Evolutionary conservation across 2,797 vertebrate genomes (phyloP), one percentile per base, ranked within the genome.

Genomic region (Apogon talboti): DNA sequence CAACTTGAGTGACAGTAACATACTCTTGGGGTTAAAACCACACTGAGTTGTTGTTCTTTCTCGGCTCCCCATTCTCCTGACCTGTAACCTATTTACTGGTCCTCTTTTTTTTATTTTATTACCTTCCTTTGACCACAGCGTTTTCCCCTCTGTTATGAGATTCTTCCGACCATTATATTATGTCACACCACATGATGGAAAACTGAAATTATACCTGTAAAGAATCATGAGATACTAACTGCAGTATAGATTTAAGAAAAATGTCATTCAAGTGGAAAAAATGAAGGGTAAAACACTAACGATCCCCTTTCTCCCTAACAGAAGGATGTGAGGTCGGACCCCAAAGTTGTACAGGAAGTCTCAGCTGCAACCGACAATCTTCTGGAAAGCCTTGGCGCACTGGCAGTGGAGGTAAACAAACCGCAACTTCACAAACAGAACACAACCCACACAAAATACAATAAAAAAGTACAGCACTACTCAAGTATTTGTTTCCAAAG

Each of bases 401-500:
- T 99, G 80, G 84, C 94, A 16, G 92, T 95, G 71, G 96, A 99
- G 96, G 98, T 99, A 94, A 86, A 90, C 66, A 37, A 66, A 69
- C 33, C 11, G 10, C 7, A 56, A 15, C 49, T 15, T 28, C 12
- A 10, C 7, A 56, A 15, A 51, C 18, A 45, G 10, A 47, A 37
- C 12, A 11, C 33, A 11, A 10, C 54, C 41, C 45, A 43, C 53
- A 21, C 64, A 45, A 2, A 28, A 28, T 19, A 16, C 54, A 46
- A 41, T 40, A 35, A 43, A 8, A 8, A 68, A 4, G 28, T 13
- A 11, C 37, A 69, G 18, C 13, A 50, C 14, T 4, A 21, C 63
- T 47, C 2, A 66, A 13, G 14, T 87, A 54, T 87, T 85, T 83
- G 72, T 55, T 66, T 82, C 55, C 79, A 87, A 79, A 79, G 86